These are phyloP conservation scores for Cygnus buccinator DNA, from an alignment of 2,113 vertebrate genomes.

Conservation along the genomic window DNA sequence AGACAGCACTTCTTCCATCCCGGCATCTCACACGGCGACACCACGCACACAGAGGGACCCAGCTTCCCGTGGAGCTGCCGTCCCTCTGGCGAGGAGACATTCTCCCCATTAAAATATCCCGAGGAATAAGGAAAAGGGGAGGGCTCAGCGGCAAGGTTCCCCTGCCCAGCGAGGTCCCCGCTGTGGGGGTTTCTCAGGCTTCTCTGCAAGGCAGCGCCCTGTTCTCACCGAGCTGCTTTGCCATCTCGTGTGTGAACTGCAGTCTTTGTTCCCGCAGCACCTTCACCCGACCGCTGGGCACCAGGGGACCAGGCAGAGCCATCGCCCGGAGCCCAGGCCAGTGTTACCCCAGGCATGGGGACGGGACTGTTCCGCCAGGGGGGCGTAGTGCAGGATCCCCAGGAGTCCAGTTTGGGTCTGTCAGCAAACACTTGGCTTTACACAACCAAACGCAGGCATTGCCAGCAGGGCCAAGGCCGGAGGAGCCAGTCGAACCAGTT, in stretches of 20 bases:
- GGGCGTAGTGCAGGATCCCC: background rate
- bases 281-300: background rate
- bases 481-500: slow-evolving; percentile 5
- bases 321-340: background rate
- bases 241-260: rapidly evolving
- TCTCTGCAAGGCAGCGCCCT: too few species aligned
- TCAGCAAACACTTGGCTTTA: rapidly evolving
- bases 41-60: background rate
- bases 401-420: background rate
- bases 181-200: background rate
- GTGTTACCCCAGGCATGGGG: rapidly evolving
- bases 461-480: background rate
- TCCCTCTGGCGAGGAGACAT: background rate
- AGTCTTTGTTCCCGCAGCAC: rapidly evolving
- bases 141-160: background rate
- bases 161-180: background rate
- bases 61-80: background rate
- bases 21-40: background rate
- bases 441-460: background rate
- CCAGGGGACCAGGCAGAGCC: rapidly evolving
- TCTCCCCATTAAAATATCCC: background rate
- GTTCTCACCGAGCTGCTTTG: background rate
- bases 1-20: background rate
- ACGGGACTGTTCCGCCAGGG: rapidly evolving
- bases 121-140: background rate